phyloP scores from a whole-genome alignment of 2,797 vertebrate genomes.

The Hylomyscus alleni region DNA sequence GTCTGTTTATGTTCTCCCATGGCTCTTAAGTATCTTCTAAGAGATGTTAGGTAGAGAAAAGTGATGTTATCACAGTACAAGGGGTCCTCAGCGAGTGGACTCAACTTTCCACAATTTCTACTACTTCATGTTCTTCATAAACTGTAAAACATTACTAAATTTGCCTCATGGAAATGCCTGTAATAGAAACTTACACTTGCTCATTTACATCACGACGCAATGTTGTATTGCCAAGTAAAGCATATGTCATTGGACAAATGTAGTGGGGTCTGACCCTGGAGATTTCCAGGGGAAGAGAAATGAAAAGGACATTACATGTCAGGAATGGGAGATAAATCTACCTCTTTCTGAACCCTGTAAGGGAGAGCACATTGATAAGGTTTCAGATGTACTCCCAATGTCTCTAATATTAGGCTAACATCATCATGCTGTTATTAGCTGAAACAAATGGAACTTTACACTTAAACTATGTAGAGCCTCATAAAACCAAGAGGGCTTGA shows the following conservation, averaged over 20 bases:
- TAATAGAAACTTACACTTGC: background rate
- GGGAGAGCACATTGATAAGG: too few species aligned
- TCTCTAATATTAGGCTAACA: background rate
- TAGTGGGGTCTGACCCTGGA: background rate
- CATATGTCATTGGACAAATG: background rate
- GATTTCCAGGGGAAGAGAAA: background rate
- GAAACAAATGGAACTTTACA: background rate
- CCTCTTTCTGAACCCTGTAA: background rate
- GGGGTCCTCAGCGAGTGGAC: background rate
- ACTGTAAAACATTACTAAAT: background rate
- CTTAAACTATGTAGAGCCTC: background rate
- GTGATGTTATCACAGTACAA: background rate
- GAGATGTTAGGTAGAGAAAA: background rate
- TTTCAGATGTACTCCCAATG: accelerated
- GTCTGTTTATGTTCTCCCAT: background rate
- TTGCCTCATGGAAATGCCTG: background rate
- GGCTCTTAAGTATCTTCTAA: background rate
- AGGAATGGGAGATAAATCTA: background rate
- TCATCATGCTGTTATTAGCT: background rate
- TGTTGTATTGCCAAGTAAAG: background rate
- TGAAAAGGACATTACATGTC: background rate
- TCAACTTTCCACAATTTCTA: too few species aligned
- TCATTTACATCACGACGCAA: background rate
- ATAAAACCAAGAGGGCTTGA: background rate
- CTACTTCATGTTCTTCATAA: background rate